These are phyloP conservation scores for Alosa alosa DNA, from an alignment of 2,113 vertebrate genomes.

Conservation along the genomic window DNA sequence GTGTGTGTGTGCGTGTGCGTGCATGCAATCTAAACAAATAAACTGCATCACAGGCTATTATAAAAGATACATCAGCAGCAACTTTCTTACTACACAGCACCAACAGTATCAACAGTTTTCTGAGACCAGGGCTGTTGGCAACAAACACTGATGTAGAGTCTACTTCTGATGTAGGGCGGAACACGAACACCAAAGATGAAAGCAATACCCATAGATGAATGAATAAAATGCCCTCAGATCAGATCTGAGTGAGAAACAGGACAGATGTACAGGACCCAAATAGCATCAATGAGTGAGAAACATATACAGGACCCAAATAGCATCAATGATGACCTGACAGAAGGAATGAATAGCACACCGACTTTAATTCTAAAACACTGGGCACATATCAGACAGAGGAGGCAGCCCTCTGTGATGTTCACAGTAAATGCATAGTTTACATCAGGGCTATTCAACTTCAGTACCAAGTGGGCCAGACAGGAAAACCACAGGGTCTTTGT, in stretches of 20 bases:
- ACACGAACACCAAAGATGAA: not conserved
- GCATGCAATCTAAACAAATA: not conserved
- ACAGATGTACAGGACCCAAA: too few relatives aligned
- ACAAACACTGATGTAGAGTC: not conserved
- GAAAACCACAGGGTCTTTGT: too few relatives aligned
- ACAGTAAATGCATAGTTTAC: not conserved
- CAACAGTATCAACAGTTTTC: not conserved
- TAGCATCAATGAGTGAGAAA: too few relatives aligned
- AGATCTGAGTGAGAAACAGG: not conserved
- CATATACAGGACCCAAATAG: not conserved
- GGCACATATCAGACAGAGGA: not conserved
- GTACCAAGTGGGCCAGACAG: too few relatives aligned
- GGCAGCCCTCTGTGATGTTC: not conserved
- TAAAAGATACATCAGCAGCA: too few relatives aligned
- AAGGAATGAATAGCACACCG: not conserved
- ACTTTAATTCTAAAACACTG: not conserved
- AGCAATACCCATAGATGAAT: not conserved
- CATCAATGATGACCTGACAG: not conserved
- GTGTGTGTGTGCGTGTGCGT: conserved; percentile 4
- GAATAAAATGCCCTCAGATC: not conserved
- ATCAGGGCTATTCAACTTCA: too few relatives aligned
- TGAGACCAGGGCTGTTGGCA: not conserved
- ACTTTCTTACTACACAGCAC: too few relatives aligned
- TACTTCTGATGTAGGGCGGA: not conserved
- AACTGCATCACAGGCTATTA: not conserved